Conservation (phyloP, 2,797 vertebrate species). For the Pelochelys cantorii region DNA sequence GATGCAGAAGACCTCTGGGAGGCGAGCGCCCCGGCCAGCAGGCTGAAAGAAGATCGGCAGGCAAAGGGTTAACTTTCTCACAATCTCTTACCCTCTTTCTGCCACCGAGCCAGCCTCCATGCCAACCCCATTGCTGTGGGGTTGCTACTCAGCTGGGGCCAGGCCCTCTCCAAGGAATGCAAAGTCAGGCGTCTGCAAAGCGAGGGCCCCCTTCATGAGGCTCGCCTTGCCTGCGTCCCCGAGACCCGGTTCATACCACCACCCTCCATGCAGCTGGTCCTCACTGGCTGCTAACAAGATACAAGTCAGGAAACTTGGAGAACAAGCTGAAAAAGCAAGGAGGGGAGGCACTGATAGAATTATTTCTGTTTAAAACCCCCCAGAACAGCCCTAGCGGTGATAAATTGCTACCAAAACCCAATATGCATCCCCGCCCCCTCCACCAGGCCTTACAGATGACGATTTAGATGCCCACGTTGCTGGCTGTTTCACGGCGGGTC, state of each 20-base stretch:
- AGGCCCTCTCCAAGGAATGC: neutral
- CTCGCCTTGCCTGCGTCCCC: neutral
- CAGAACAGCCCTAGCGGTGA: too few relatives aligned
- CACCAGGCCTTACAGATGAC: too few relatives aligned
- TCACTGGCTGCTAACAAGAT: neutral
- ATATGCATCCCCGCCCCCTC: too few relatives aligned
- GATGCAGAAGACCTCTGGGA: slow-evolving; percentile 95
- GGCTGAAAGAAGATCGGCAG: slow-evolving; percentile 81
- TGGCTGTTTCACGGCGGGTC: too few relatives aligned
- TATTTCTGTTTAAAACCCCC: too few relatives aligned
- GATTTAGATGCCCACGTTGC: too few relatives aligned
- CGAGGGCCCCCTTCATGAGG: too few relatives aligned
- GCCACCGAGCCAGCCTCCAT: neutral
- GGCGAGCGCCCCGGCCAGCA: slow-evolving; percentile 86
- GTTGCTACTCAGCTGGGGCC: neutral
- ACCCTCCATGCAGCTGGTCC: too few relatives aligned
- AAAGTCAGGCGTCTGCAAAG: neutral
- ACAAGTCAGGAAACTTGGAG: neutral
- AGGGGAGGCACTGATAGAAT: too few relatives aligned
- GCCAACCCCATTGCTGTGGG: too few relatives aligned
- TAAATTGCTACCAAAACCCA: too few relatives aligned
- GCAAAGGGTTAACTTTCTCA: neutral
- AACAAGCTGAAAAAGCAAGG: neutral
- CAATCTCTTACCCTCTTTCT: neutral
- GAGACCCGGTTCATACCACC: neutral